Evolutionary conservation across 2,888 invertebrate genomes (phyloP).

Genomic region (Pachydiplax longipennis): DNA sequence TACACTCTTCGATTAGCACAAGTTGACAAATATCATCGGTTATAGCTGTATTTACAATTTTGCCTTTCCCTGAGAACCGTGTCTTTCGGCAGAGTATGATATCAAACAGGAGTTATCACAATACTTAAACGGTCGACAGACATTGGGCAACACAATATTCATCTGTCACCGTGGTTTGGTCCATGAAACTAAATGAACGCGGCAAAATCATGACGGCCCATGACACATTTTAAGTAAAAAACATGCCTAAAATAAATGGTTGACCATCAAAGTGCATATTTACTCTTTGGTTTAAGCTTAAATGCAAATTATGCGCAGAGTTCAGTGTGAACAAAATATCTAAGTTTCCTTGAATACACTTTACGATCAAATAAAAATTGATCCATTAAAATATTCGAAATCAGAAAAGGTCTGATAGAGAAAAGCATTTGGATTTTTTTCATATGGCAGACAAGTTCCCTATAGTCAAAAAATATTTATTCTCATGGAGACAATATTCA

Average conservation of each 20-base stretch:
- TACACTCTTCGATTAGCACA: conserved; percentile 44
- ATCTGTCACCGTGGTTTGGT: conserved; percentile 39
- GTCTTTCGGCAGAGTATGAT: conserved; percentile 42
- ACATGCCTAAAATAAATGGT: conserved; percentile 22
- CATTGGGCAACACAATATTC: conserved; percentile 12
- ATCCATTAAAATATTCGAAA: neutral
- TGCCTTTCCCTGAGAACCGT: conserved; percentile 44
- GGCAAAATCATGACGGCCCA: conserved; percentile 26
- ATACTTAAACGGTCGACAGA: conserved; percentile 40
- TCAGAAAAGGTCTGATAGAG: neutral
- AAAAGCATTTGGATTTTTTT: conserved; percentile 8
- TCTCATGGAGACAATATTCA: conserved; percentile 19
- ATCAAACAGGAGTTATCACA: conserved; percentile 44
- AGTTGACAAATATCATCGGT: conserved; percentile 43
- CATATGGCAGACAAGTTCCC: neutral
- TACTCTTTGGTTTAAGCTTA: conserved; percentile 45
- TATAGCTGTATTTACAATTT: conserved; percentile 43
- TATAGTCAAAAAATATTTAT: conserved; percentile 17
- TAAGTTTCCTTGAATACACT: neutral
- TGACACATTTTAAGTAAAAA: conserved; percentile 34
- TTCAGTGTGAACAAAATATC: neutral
- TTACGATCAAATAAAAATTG: neutral
- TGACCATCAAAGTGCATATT: conserved; percentile 34
- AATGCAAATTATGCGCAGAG: conserved; percentile 38
- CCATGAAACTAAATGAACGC: conserved; percentile 36